A percentile compares a stretch with the other conserved stretches of the same genome.
These are phyloP conservation scores for Drosophila mayaguana DNA, from an alignment of 2,888 invertebrate species.

Conservation along the genomic window DNA sequence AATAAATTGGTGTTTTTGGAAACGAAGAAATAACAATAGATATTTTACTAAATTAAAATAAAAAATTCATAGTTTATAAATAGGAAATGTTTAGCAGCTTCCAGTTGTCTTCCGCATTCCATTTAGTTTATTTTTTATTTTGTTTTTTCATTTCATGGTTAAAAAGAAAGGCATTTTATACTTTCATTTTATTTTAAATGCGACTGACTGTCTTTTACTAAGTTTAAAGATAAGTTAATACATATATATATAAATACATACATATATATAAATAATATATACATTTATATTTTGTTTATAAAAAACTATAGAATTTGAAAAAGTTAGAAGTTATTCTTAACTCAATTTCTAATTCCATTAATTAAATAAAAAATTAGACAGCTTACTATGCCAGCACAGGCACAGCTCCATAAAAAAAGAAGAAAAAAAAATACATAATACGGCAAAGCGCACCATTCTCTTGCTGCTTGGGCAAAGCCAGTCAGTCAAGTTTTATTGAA, in stretches of 20 bases:
- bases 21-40: neutral
- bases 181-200: slow-evolving; percentile 7
- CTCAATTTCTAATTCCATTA: neutral
- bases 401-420: slow-evolving; percentile 34
- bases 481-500: slow-evolving; percentile 77
- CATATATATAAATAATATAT: neutral
- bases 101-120: neutral
- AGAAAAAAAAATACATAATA: slow-evolving; percentile 4
- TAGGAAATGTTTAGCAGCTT: neutral
- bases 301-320: neutral
- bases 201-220: neutral
- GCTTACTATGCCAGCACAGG: slow-evolving; percentile 20
- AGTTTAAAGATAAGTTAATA: neutral
- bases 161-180: slow-evolving; percentile 3
- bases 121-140: no score
- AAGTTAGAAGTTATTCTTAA: neutral
- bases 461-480: slow-evolving; percentile 59
- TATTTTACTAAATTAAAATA: neutral
- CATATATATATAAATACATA: neutral
- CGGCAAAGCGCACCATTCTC: slow-evolving; percentile 58
- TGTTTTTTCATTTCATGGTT: neutral
- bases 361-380: slow-evolving; percentile 9
- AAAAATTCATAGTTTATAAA: neutral
- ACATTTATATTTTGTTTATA: neutral
- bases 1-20: neutral